A percentile compares a stretch with the other conserved stretches of the same genome.
phyloP scores from a whole-genome alignment of 2,888 invertebrate genomes.

The Lepas anatifera region DNA sequence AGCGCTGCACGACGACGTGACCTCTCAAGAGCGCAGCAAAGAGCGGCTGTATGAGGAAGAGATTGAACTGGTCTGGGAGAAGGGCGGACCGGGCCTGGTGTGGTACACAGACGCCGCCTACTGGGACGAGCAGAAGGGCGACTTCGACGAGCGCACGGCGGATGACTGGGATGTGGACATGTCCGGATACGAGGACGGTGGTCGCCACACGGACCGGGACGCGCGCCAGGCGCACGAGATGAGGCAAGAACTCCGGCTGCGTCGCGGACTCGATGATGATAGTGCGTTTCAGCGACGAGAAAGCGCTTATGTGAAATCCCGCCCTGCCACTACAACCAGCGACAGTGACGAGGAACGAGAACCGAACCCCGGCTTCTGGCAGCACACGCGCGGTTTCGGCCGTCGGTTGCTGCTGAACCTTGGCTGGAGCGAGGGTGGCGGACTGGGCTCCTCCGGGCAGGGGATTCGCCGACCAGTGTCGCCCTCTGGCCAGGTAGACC shows the following conservation, averaged over 20 bases:
- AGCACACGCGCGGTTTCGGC: constrained; percentile 38
- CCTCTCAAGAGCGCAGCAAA: constrained; percentile 36
- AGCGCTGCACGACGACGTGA: constrained; percentile 39
- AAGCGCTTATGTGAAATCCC: background rate
- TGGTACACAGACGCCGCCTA: constrained; percentile 44
- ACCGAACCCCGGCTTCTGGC: constrained; percentile 37
- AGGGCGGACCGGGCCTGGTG: constrained; percentile 45
- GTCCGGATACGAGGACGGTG: constrained; percentile 38
- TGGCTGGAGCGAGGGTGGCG: constrained; percentile 42
- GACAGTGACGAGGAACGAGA: no score
- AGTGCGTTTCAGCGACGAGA: constrained; percentile 19
- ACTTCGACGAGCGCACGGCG: constrained; percentile 42
- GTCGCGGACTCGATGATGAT: constrained; percentile 17
- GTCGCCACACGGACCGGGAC: constrained; percentile 29
- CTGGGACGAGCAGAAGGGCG: constrained; percentile 40
- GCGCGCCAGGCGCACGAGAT: constrained; percentile 38
- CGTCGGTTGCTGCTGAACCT: constrained; percentile 36
- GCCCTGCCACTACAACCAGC: background rate
- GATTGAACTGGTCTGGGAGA: constrained; percentile 41
- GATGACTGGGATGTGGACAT: constrained; percentile 47
- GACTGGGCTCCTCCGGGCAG: constrained; percentile 33
- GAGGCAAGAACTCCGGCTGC: constrained; percentile 29
- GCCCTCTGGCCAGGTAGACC: constrained; percentile 20
- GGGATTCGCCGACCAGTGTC: constrained; percentile 22
- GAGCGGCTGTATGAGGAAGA: constrained; percentile 37